Evolutionary conservation across 37 sponge, comb jelly and placozoan species (phyloP), one percentile per base, ranked within the genome.

Genomic region (Cliona cf. orientalis): DNA sequence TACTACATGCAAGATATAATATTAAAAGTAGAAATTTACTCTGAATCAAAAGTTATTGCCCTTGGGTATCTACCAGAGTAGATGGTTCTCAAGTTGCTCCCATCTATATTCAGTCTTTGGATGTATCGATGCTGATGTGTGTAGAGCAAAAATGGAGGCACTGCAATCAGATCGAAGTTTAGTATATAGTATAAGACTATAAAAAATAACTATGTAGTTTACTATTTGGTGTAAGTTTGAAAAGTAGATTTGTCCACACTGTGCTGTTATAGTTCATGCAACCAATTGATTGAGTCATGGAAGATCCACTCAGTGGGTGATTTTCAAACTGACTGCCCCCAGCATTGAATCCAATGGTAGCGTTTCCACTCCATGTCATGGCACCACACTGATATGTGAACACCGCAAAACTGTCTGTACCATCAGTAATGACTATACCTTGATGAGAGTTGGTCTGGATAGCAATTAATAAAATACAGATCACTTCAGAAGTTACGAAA

Each of bases 311-410:
- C 23, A 78, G 66, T 40, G 25, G 46, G 64, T 68, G 46, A 58
- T 82, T 82, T 11, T 49, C 64, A 71, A 72, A 82, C 42, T 17
- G 26, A 1, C n/a, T 46, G 9, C 71, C 72, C 56, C 46, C 59
- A 59, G 72, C 72, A 60, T 71, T 82, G 82, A 61, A 82, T 6
- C 82, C 82, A 39, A 82, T 58, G 29, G 34, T 57, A 28, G 82
- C 82, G 58, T 70, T 82, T 17, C 42, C 56, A 36, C 31, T n/a
- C 80, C 80, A 80, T 35, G 36, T 42, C 55, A 80, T 22, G 2
- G 41, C 36, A 29, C 73, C 58, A 34, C 82, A 82, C 34, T 58
- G 58, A 32, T 82, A 82, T 41, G 72, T 82, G 73, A 82, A 82
- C 26, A 82, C 73, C 39, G 73, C 73, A 72, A 58, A 82, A 29